These are phyloP conservation scores for Napeogenes inachia DNA, from an alignment of 2,888 invertebrate genomes.

Conservation along the genomic window DNA sequence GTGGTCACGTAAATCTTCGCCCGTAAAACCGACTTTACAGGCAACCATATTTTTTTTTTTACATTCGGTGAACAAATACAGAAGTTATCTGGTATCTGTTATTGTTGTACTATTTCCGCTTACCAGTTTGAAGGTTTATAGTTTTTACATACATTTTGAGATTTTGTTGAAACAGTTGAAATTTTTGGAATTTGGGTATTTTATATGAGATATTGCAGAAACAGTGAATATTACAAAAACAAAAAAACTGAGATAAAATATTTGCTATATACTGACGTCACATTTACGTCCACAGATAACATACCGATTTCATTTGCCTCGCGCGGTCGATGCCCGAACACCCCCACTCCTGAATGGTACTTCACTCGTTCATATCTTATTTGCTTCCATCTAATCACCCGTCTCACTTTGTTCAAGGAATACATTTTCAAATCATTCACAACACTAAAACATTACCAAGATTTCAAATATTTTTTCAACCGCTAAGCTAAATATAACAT, in stretches of 20 bases:
- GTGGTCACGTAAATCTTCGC: no score
- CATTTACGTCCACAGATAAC: slow-evolving; percentile 29
- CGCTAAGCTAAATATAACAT: slow-evolving; percentile 41
- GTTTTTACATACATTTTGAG: no score
- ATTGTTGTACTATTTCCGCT: no score
- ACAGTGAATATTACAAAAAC: not conserved
- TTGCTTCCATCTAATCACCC: slow-evolving; percentile 49
- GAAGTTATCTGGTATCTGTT: no score
- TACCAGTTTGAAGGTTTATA: no score
- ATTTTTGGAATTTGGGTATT: no score
- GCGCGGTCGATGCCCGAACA: slow-evolving; percentile 78
- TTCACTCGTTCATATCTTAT: slow-evolving; percentile 41
- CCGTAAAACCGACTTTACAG: no score
- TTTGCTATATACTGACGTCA: not conserved
- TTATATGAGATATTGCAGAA: not conserved
- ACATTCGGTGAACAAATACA: no score
- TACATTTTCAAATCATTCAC: slow-evolving; percentile 47
- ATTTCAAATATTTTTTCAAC: slow-evolving; percentile 37
- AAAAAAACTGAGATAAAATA: no score
- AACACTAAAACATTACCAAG: slow-evolving; percentile 22
- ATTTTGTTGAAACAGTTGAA: no score
- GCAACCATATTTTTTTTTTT: no score
- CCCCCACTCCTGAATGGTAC: slow-evolving; percentile 77
- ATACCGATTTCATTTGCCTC: slow-evolving; percentile 56
- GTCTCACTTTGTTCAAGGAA: slow-evolving; percentile 49